Percentiles rank a stretch among this genome's conserved stretches.
These are phyloP conservation scores for Anarsia innoxiella DNA, from an alignment of 2,888 invertebrate species.

Conservation along the genomic window DNA sequence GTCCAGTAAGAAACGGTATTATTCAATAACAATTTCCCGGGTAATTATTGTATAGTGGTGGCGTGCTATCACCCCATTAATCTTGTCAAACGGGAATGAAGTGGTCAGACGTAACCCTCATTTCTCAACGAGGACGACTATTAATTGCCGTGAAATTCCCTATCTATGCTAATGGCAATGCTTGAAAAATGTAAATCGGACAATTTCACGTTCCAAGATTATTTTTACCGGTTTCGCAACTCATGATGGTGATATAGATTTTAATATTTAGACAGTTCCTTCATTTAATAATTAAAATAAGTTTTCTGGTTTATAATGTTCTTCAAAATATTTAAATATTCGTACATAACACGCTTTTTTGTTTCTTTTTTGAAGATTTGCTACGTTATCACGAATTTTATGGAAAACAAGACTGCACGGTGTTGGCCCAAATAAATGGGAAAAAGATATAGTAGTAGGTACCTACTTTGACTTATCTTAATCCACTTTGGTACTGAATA, in stretches of 20 bases:
- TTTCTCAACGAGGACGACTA: slow-evolving; percentile 42
- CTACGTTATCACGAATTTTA: too few species aligned
- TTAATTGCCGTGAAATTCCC: slow-evolving; percentile 37
- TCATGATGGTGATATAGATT: slow-evolving; percentile 3
- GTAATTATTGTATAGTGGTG: slow-evolving; percentile 32
- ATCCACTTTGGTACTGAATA: too few species aligned
- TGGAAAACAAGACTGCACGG: too few species aligned
- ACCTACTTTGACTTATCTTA: too few species aligned
- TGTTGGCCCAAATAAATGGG: too few species aligned
- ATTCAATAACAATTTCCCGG: slow-evolving; percentile 32
- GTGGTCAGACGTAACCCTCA: slow-evolving; percentile 60
- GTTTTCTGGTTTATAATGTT: too few species aligned
- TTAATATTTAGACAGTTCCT: slow-evolving; percentile 7
- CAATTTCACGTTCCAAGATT: slow-evolving; percentile 13
- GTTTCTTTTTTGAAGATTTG: too few species aligned
- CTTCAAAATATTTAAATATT: too few species aligned
- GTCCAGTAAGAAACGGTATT: not conserved
- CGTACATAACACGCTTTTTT: too few species aligned
- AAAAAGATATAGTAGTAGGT: too few species aligned
- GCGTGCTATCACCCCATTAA: slow-evolving; percentile 49
- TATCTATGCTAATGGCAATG: slow-evolving; percentile 52
- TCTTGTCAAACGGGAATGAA: slow-evolving; percentile 57
- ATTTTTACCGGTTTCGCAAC: slow-evolving; percentile 11
- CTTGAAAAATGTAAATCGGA: slow-evolving; percentile 37
- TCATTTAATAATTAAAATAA: too few species aligned